Conservation (phyloP, 1,140 invertebrate species). For the Meteorus sp. region DNA sequence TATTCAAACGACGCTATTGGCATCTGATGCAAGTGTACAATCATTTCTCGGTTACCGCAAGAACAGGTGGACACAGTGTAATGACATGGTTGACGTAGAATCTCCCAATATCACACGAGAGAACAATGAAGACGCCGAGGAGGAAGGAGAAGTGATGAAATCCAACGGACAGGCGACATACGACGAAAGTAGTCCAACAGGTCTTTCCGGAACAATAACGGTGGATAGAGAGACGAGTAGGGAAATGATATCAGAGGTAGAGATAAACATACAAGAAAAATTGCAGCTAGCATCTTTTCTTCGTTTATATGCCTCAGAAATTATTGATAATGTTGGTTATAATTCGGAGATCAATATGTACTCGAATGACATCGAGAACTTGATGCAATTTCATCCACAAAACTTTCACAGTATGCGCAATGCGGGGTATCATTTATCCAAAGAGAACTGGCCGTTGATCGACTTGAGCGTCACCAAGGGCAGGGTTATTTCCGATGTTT, state of each 20-base stretch:
- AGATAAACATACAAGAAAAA: slow-evolving; percentile 7
- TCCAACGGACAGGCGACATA: background rate
- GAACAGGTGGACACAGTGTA: slow-evolving; percentile 71
- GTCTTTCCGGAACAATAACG: background rate
- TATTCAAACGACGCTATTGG: slow-evolving; percentile 60
- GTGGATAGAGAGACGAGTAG: slow-evolving; percentile 15
- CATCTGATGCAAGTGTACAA: slow-evolving; percentile 62
- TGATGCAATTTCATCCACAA: slow-evolving; percentile 43
- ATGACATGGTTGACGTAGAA: slow-evolving; percentile 20
- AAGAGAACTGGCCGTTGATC: slow-evolving; percentile 62
- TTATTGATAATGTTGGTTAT: slow-evolving; percentile 55
- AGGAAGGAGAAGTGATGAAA: no score
- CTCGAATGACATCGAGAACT: slow-evolving; percentile 63
- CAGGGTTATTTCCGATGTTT: slow-evolving; percentile 63
- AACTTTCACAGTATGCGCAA: background rate
- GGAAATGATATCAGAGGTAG: background rate
- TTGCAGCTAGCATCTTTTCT: slow-evolving; percentile 36
- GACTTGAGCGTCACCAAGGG: slow-evolving; percentile 61
- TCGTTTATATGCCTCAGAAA: slow-evolving; percentile 17
- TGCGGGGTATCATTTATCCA: slow-evolving; percentile 47
- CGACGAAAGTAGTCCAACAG: slow-evolving; percentile 9
- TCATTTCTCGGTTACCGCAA: slow-evolving; percentile 68
- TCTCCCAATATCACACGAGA: no score
- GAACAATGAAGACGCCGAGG: slow-evolving; percentile 11
- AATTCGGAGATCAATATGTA: slow-evolving; percentile 67